Base-by-base conservation (phyloP, 37 sponge, comb jelly and placozoan genomes). In the Tethya wilhelma region DNA sequence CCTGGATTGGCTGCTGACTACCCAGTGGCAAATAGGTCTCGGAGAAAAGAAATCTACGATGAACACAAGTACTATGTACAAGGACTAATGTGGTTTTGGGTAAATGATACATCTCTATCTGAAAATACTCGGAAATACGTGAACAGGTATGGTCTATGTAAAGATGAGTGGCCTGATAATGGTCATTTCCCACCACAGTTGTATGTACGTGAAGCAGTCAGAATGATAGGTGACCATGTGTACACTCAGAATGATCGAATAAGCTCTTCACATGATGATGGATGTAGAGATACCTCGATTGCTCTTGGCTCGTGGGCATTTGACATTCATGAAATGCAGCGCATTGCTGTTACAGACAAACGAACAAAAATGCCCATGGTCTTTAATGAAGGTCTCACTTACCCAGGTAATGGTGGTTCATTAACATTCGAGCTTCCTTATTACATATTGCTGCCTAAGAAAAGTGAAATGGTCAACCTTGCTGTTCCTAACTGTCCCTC, bases 1-100 rank as follows among this genome's bases (percentile, higher is more conserved):
- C 25, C 22, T 60, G 63, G 63, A 26, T 26, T 60, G 26, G 63
- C 63, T 60, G 63, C 22, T 12, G 63, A 26, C 22, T 60, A 60
- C 22, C 25, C 28, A 26, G 22, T 8, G 7, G 63, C 63, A 12
- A 60, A 12, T 60, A 60, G 63, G 22, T 7, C 63, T 60, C 63
- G 22, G 28, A 12, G 63, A 12, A 60, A 60, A n/a, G 26, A 60
- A n/a, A 26, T 60, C 22, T 60, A 60, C 28, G 28, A 60, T 26
- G 28, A 12, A 26, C 63, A 60, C 28, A 12, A n/a, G 26, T 60
- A 60, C 28, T 60, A 60, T 60, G 63, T 60, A 12, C 63, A 60
- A n/a, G 63, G 63, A 8, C 63, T 60, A 26, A 60, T 60, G 63
- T 60, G 63, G 63, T 60, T 60, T 60, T 60, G 63, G 63, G 63